Evolutionary conservation across 2,888 invertebrate genomes (phyloP), one percentile per base, ranked within the genome.

Genomic region (Tryphoninae sp.): DNA sequence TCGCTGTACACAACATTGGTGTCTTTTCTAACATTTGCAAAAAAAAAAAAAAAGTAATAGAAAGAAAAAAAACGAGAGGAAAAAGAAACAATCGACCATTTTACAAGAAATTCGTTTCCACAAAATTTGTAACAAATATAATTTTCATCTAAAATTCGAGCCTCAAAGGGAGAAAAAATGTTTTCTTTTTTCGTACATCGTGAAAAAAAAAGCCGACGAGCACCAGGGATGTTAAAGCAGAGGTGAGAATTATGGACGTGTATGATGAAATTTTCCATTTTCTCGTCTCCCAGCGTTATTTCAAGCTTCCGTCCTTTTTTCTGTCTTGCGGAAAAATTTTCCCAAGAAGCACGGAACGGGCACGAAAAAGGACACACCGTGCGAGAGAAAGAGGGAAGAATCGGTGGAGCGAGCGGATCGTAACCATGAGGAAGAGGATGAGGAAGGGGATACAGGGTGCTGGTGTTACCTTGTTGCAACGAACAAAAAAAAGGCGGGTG

Each of bases 251-350:
- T 4, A 59, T 49, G 33, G 16, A 26, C 13, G 13, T 7, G 19
- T 23, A 55, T 19, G 59, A 67, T 73, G 51, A 67, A 26, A 19
- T 78, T 78, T 72, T 40, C 65, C 65, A 45, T 9, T 45, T 23
- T 59, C 62, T 13, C 22, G 13, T 40, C 13, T 16, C 22, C 8
- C n/a, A 7, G 9, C 16, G 67, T 72, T 69, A 23, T 65, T 62
- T n/a, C 26, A n/a, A 42, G 22, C 71, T 73, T 68, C 26, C 58
- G 22, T 73, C 61, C 72, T 76, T 68, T 19, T 19, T 42, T 26
- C 68, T 58, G 62, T 58, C 26, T 53, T 62, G 71, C 71, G 68
- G 26, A 73, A 73, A 45, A 76, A 64, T 76, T 77, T 61, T 51
- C 74, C 55, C 69, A 75, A 75, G 64, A 59, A 55, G 55, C 53